A percentile compares a stretch with the other conserved stretches of the same genome.
These are phyloP conservation scores for Oryctes rhinoceros DNA, from an alignment of 1,140 invertebrate genomes.

Conservation along the genomic window DNA sequence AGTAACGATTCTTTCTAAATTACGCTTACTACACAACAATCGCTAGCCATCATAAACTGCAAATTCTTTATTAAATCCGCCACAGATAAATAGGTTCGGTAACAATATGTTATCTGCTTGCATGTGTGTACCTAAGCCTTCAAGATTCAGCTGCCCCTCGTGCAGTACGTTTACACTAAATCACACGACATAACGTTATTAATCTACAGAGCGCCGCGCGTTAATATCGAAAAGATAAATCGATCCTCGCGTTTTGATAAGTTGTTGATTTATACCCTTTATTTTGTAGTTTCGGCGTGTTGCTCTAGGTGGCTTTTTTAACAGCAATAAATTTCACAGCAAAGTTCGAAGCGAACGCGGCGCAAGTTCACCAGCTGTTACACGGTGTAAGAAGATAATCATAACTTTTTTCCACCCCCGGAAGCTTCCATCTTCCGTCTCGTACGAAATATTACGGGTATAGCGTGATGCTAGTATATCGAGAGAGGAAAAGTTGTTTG, in stretches of 20 bases:
- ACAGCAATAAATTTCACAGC: conserved; percentile 22
- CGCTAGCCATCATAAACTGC: too few species aligned
- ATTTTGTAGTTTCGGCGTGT: conserved; percentile 33
- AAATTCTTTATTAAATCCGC: too few species aligned
- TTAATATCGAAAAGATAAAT: conserved; percentile 29
- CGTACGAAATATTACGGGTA: not conserved
- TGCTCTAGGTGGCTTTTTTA: conserved; percentile 35
- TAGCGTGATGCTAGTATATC: not conserved
- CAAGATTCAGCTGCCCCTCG: too few species aligned
- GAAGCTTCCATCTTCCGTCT: not conserved
- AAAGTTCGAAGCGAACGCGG: conserved; percentile 15
- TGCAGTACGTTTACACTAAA: conserved; percentile 1
- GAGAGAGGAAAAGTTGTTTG: conserved; percentile 9
- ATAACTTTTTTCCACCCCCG: not conserved
- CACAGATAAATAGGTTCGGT: too few species aligned
- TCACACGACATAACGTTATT: not conserved
- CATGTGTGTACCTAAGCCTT: too few species aligned
- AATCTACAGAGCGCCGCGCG: not conserved
- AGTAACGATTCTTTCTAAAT: too few species aligned
- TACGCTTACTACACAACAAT: too few species aligned
- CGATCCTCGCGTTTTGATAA: conserved; percentile 8
- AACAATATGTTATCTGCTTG: too few species aligned
- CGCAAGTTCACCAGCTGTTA: conserved; percentile 31
- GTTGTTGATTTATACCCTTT: conserved; percentile 25
- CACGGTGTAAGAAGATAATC: conserved; percentile 31